Evolutionary conservation across 2,888 invertebrate genomes (phyloP).

Genomic region (Baccha elongata): DNA sequence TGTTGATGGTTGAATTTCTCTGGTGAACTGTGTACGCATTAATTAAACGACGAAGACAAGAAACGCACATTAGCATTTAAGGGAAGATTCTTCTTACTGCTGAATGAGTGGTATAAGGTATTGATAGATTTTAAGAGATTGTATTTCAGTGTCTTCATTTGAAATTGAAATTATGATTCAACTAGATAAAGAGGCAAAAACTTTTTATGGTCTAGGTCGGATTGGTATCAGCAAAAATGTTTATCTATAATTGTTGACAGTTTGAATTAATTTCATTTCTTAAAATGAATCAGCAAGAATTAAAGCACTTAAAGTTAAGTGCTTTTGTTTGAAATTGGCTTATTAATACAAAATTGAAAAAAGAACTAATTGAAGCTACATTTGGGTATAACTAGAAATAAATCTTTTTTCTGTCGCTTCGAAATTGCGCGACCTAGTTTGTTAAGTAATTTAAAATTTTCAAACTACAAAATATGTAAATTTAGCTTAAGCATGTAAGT

Average conservation of each 20-base stretch:
- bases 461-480: too few relatives aligned
- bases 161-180: slow-evolving; percentile 51
- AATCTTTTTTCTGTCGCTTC: too few relatives aligned
- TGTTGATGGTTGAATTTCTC: background rate
- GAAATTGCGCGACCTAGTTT: too few relatives aligned
- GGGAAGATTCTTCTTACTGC: slow-evolving; percentile 18
- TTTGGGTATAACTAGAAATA: too few relatives aligned
- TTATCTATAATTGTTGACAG: slow-evolving; percentile 1
- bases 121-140: slow-evolving; percentile 39
- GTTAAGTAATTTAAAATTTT: too few relatives aligned
- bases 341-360: background rate
- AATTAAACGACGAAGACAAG: slow-evolving; percentile 43
- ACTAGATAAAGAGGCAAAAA: slow-evolving; percentile 9
- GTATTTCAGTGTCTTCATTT: slow-evolving; percentile 28
- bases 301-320: slow-evolving; percentile 1
- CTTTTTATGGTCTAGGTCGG: slow-evolving; percentile 35
- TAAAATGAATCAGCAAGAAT: background rate
- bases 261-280: slow-evolving; percentile 12
- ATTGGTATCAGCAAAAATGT: slow-evolving; percentile 48
- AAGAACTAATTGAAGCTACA: too few relatives aligned
- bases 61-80: slow-evolving; percentile 42
- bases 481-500: too few relatives aligned
- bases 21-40: slow-evolving; percentile 36
- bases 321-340: background rate
- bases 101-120: slow-evolving; percentile 15